These are phyloP conservation scores for Paracyclopina nana DNA, from an alignment of 1,140 invertebrate species.

Conservation along the genomic window DNA sequence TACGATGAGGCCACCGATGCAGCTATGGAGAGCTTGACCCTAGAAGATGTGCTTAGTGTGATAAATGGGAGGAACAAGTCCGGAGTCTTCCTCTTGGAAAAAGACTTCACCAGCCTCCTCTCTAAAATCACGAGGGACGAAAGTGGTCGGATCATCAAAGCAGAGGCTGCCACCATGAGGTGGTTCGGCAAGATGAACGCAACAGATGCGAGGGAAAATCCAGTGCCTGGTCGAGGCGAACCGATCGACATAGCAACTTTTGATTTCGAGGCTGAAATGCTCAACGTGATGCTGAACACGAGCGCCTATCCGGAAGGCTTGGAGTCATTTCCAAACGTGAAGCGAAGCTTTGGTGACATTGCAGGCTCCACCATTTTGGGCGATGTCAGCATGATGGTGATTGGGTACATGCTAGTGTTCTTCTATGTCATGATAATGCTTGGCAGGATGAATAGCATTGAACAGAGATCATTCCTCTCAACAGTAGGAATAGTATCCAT, in stretches of 20 bases:
- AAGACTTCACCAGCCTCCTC: conserved; percentile 3
- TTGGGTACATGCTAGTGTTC: conserved; percentile 33
- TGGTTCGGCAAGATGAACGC: conserved; percentile 12
- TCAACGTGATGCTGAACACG: conserved; percentile 5
- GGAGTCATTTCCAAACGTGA: conserved; percentile 1
- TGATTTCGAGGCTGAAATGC: conserved; percentile 11
- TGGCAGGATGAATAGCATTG: conserved; percentile 33
- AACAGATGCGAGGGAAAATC: not conserved
- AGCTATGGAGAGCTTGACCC: conserved; percentile 33
- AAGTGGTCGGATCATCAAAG: not conserved
- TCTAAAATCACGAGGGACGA: not conserved
- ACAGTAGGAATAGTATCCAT: conserved; percentile 45
- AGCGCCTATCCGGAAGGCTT: conserved; percentile 8
- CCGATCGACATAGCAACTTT: not conserved
- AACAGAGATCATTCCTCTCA: conserved; percentile 37
- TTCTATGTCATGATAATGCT: conserved; percentile 35
- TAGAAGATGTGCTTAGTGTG: conserved; percentile 36
- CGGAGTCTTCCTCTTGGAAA: conserved; percentile 6
- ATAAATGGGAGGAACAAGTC: conserved; percentile 33
- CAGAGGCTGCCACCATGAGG: conserved; percentile 5
- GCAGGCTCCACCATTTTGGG: conserved; percentile 40
- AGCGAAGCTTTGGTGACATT: conserved; percentile 42
- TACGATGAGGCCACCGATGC: not conserved
- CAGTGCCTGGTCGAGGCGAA: conserved; percentile 2
- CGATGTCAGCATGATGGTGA: conserved; percentile 31